Evolutionary conservation across 2,113 vertebrate species (phyloP), one percentile per base, ranked within the genome.

Genomic region (Myxocyprinus asiaticus): DNA sequence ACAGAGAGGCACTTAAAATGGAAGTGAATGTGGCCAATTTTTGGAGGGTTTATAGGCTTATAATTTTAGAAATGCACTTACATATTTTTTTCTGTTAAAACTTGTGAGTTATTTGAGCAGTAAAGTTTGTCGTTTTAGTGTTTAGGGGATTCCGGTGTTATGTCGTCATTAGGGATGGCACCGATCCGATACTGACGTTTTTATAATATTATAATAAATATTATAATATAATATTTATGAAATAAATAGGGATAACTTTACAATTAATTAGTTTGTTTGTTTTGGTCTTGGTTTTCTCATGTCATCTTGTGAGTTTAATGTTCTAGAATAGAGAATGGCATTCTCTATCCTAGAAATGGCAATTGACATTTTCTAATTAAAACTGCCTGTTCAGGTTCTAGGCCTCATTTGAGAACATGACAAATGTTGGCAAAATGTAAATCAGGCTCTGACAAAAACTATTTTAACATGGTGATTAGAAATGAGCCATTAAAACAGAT

Each of bases 391-490:
- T 33, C 76, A 3, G 47, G 45, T 64, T 53, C 48, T 43, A 8
- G 64, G 45, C 71, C 78, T 77, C 17, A 59, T 67, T 77, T 63
- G 17, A 72, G 70, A 47, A 48, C 72, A 63, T 53, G 62, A 74
- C 64, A 80, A 76, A 67, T 67, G 78, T 76, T 33, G 22, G 22
- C 22, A 33, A 33, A 33, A 78, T 75, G 47, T 47, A 67, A 68
- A 66, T 63, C 55, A 12, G 43, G 15, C 15, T 33, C 51, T 43
- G 17, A 43, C 51, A 9, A 15, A 53, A 14, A 22, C 58, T 72
- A 45, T 64, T 78, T 50, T 64, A 79, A 79, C 82, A 72, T 68
- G 62, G 68, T 72, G 61, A 80, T 85, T 82, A 85, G 55, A 68
- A 74, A 65, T 44, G 62, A 66, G 51, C 33, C 66, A 48, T 82